Evolutionary conservation across 1,140 invertebrate species (phyloP).

Genomic region (Harpegnathos saltator): DNA sequence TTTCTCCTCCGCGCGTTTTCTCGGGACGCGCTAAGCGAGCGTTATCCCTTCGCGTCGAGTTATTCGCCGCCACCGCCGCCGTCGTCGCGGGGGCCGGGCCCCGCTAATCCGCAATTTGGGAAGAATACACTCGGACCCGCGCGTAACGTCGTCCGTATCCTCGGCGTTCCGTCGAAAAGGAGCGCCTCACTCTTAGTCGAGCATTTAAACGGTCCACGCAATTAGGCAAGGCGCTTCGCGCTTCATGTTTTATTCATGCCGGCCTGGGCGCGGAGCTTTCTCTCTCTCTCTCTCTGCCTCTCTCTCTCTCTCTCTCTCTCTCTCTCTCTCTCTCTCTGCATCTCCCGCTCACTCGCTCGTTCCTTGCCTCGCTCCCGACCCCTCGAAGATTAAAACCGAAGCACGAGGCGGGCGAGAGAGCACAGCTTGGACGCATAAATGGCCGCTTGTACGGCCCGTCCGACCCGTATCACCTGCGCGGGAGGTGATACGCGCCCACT

Average conservation of each 20-base stretch:
- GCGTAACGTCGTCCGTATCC: constrained; percentile 60
- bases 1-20: too few relatives aligned
- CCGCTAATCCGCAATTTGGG: constrained; percentile 54
- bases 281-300: constrained; percentile 41
- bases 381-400: constrained; percentile 82
- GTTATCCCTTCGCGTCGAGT: too few relatives aligned
- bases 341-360: too few relatives aligned
- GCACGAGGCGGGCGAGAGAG: constrained; percentile 25
- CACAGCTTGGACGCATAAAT: constrained; percentile 68
- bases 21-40: not conserved
- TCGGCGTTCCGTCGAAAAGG: constrained; percentile 58
- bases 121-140: constrained; percentile 58
- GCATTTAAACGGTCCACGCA: constrained; percentile 83
- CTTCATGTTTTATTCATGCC: constrained; percentile 85
- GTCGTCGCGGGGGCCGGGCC: not conserved
- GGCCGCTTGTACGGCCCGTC: constrained; percentile 42
- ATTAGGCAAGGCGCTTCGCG: constrained; percentile 84
- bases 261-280: constrained; percentile 38
- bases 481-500: constrained; percentile 31
- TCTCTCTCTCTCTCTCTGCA: constrained; percentile 34
- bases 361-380: constrained; percentile 66
- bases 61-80: not conserved
- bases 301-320: constrained; percentile 46
- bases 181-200: constrained; percentile 71
- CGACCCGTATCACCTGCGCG: constrained; percentile 46